phyloP scores from a whole-genome alignment of 1,140 invertebrate species.

The Himalopsyche phryganea region DNA sequence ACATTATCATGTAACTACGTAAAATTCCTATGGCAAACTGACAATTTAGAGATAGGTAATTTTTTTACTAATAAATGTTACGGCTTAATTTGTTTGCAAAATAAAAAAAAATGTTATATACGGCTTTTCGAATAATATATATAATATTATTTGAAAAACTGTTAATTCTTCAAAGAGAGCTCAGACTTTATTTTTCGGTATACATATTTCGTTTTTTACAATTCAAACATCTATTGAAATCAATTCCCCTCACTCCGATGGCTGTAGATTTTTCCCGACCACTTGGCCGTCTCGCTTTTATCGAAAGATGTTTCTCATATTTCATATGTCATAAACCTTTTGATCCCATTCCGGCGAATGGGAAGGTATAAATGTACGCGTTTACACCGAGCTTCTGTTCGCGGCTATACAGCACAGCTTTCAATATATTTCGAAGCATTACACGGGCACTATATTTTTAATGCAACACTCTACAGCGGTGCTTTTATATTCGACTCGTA shows the following conservation, averaged over 20 bases:
- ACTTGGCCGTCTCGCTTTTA: slow-evolving; percentile 20
- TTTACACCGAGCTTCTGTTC: background rate
- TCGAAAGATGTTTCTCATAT: slow-evolving; percentile 31
- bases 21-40: too few relatives aligned
- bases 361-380: slow-evolving; percentile 11
- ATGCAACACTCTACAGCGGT: slow-evolving; percentile 27
- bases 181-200: too few relatives aligned
- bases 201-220: background rate
- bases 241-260: slow-evolving; percentile 11
- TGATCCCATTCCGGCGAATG: slow-evolving; percentile 20
- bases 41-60: too few relatives aligned
- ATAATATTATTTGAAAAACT: too few relatives aligned
- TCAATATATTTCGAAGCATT: slow-evolving; percentile 26
- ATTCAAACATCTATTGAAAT: slow-evolving; percentile 16
- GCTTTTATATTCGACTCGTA: slow-evolving; percentile 31
- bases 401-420: slow-evolving; percentile 28
- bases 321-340: slow-evolving; percentile 33
- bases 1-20: too few relatives aligned
- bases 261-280: slow-evolving; percentile 7
- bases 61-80: too few relatives aligned
- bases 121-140: too few relatives aligned
- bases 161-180: too few relatives aligned
- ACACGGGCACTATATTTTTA: slow-evolving; percentile 32
- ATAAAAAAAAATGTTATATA: too few relatives aligned
- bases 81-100: too few relatives aligned